Evolutionary conservation across 2,888 invertebrate genomes (phyloP), one percentile per base, ranked within the genome.

Genomic region (Hybos culiciformis): DNA sequence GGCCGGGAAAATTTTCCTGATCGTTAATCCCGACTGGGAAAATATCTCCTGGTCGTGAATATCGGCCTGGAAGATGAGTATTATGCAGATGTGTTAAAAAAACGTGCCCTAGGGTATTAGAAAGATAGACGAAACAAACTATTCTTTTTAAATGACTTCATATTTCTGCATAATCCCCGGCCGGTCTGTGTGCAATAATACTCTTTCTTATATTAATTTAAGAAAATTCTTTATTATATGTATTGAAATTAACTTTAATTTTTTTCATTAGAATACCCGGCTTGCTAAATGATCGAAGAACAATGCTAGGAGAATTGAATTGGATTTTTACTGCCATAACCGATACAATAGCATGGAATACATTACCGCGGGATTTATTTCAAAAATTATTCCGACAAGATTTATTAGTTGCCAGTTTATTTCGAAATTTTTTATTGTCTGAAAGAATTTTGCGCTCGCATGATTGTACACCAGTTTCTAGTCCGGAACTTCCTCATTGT

Each of bases 261-360:
- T 55, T 19, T 15, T 17, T 9, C 5, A 11, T 34, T 50, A 88
- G 90, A 67, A 91, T 98, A 55, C 97, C 97, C 7, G 98, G 98
- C 2, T 85, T 86, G 60, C 75, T 94, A 53, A 86, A 84, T 52
- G 96, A 97, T 70, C 75, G 96, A 17, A 75, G 93, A 55, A 96
- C 98, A 21, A 92, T 97, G 88, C 74, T 97, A 51, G 98, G 98
- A 38, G 97, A 99, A 70, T 71, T 98, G 46, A 98, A 98, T 72
- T 98, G 98, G 98, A 96, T 99, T 61, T 98, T 98, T 70, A 98
- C 98, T 3, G 97, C 98, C 36, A 94, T 99, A 54, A 98, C 98
- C 0, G 98, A 99, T 66, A 98, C 98, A 9, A 97, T 99, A 60
- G 98, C 98, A 1, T 98, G 97, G 97, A 94, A 94, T 63, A 87